Evolutionary conservation across 2,888 invertebrate genomes (phyloP), one percentile per base, ranked within the genome.

Genomic region (Caenorhabditis japonica): DNA sequence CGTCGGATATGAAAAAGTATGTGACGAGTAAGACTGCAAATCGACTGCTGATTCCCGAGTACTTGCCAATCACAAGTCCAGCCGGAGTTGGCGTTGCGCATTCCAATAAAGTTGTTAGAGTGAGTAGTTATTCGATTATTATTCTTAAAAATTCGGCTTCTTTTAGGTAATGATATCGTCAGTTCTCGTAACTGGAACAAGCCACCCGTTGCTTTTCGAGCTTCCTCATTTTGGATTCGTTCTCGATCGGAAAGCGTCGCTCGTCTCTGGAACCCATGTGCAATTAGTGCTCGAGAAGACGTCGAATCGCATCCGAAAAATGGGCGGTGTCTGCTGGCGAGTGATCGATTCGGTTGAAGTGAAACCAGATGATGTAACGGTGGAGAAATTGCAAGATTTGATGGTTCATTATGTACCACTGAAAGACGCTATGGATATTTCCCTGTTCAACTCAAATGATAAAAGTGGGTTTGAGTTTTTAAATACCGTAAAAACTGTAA

Each of bases 61-160:
- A 64, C 13, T 39, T 64, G 3, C 64, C 64, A 13, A 55, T 64
- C 17, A 56, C 55, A 17, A 64, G 64, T n/a, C 64, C 64, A 0
- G 33, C 39, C 27, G 64, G 64, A n/a, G 49, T 64, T 3, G 64
- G 55, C 12, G 64, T 64, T 13, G 39, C 41, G 7, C 41, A 41
- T 15, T 19, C 23, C 2, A 41, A 49, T 23, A 21, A 33, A 27
- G 41, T 34, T 8, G 33, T 64, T 12, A 38, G 64, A 41, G 64
- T 64, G 25, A 34, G 49, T 19, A 19, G 3, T 13, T 15, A 8
- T n/a, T 39, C 13, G 17, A 12, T 15, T 5, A 3, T 15, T 1
- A 19, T 7, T 44, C 21, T 15, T 4, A n/a, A 4, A 13, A 12
- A 17, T 5, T 17, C 5, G 5, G n/a, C 15, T 21, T 1, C 21